Base-by-base conservation (phyloP, 2,888 invertebrate species). In the Caradrina clavipalpis region DNA sequence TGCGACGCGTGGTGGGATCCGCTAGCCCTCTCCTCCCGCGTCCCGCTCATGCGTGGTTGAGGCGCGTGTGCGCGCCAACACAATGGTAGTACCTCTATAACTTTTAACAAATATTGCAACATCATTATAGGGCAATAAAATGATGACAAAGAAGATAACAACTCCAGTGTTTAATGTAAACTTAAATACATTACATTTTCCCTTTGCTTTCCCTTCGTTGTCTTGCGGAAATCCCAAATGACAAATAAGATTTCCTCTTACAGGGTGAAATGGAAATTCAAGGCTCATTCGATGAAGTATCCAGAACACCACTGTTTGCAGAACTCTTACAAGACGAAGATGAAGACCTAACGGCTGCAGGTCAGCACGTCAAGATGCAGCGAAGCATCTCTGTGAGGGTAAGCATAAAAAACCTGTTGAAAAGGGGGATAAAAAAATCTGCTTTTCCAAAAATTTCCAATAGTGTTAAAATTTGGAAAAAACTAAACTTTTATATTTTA, bases 221-320 rank as follows among this genome's bases (percentile, higher is more conserved):
- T 42, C 42, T 35, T 35, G 4, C 26, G 26, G 26, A 26, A 26
- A 26, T 26, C 26, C 26, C 35, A 35, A 35, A 35, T n/a, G 4
- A 11, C 17, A 54, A 26, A 35, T 13, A 15, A 5, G 56, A 39
- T 50, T 35, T 39, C 15, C 8, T 22, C 7, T 53, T 54, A 50
- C 22, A 97, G 97, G 97, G 97, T 17, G 96, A 96, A 90, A 94
- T 97, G 56, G 97, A 97, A 84, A 95, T 93, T 56, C 92, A 96
- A 83, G 97, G 97, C 0, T 93, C 90, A 0, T 97, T 96, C 77
- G 90, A 94, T 0, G 96, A 96, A 63, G 95, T 97, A 57, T 96
- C 96, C 8, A 91, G 93, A 21, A 95, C 96, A 11, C 95, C 96
- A 1, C 83, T 95, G 19, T 96, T 96, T 68, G 92, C 92, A 1